These are phyloP conservation scores for Cynoglossus semilaevis DNA, from an alignment of 2,113 vertebrate species.

Conservation along the genomic window DNA sequence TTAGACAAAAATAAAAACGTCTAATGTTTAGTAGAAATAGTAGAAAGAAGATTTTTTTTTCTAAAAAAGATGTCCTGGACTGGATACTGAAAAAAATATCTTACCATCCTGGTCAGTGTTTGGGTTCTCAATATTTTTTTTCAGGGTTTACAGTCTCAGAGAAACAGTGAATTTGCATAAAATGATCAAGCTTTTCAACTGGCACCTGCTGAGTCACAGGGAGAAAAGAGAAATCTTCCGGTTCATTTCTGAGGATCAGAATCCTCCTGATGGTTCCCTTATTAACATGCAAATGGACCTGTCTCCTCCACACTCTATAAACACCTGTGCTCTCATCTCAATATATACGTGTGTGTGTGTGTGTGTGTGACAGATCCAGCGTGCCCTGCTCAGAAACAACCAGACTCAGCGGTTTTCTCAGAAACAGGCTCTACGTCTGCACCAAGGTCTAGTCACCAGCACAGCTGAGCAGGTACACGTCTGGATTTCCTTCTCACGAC, in stretches of 20 bases:
- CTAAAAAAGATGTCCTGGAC: no score
- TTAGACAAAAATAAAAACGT: no score
- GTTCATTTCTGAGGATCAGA: conserved; percentile 40
- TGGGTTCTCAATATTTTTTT: neutral
- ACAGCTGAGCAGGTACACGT: conserved; percentile 85
- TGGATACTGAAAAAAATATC: no score
- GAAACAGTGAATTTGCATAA: conserved; percentile 20
- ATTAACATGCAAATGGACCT: conserved; percentile 64
- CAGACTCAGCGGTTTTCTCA: conserved; percentile 86
- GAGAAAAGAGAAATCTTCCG: conserved; percentile 37
- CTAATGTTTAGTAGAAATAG: no score
- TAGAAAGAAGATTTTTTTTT: no score
- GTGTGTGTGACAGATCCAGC: conserved; percentile 79
- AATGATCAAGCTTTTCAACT: conserved; percentile 40
- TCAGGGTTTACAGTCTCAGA: conserved; percentile 6
- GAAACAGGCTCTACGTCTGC: conserved; percentile 85
- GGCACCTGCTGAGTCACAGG: conserved; percentile 49
- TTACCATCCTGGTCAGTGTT: no score
- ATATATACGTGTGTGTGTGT: conserved; percentile 26
- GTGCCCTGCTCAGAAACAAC: conserved; percentile 86
- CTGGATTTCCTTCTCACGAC: conserved; percentile 52
- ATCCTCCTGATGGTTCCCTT: conserved; percentile 40
- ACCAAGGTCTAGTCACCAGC: conserved; percentile 88
- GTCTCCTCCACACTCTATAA: conserved; percentile 53
- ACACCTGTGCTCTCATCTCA: conserved; percentile 50